Base-by-base conservation (phyloP, 2,888 invertebrate genomes). In the Phortica okadai region DNA sequence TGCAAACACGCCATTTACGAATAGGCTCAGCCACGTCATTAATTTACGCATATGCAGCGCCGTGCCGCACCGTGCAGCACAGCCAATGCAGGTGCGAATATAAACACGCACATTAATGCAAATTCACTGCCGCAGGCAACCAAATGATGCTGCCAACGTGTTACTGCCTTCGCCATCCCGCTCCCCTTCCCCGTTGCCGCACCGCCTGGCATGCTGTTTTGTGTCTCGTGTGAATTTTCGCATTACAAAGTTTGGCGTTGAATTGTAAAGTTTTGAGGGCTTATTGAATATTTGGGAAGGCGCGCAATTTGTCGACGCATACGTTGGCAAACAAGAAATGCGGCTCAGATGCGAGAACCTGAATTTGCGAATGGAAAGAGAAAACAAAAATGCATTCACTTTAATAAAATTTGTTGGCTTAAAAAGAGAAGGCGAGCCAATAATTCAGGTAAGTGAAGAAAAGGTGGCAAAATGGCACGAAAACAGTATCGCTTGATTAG, bases 31-130 rank as follows among this genome's bases (percentile, higher is more conserved):
- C 33, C 33, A 33, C 33, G 33, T 33, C 67, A 64, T 58, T 81
- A 82, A 73, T 84, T 85, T 86, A 82, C 86, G 86, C 82, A 85
- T 87, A 84, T 82, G 86, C 83, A 82, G 8, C 59, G 59, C 59
- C 59, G 42, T 33, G 66, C 33, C 41, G 5, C 78, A 81, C 58
- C 86, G 50, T 64, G 79, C 79, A 77, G 78, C 82, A 16, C 44
- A 58, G 41, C 59, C 11, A 5, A 62, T 62, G 59, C 42, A 42
- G 21, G 41, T 58, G 59, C 54, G n/a, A 59, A 62, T 14, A 16
- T 45, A n/a, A 25, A 25, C 41, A 8, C 10, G 14, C 16, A 16
- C 10, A 41, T 45, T 69, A 33, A 33, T 33, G 33, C 33, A 5
- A 33, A 33, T 33, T 33, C 33, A 33, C 33, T 54, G 72, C n/a